Evolutionary conservation across 2,113 vertebrate genomes (phyloP).

Genomic region (Sinocyclocheilus maitianheensis): DNA sequence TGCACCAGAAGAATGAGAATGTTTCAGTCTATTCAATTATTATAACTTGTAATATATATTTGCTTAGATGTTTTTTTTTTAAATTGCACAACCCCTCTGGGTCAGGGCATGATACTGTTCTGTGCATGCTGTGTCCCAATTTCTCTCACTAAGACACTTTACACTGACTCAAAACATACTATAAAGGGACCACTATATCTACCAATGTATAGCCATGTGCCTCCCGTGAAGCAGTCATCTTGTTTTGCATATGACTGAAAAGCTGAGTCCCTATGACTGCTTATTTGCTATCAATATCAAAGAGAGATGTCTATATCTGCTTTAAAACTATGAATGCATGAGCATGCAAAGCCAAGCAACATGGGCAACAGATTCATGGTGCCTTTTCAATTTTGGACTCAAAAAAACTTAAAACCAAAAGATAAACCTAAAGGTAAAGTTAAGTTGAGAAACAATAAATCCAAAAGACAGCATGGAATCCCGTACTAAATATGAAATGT

Average conservation of each 20-base stretch:
- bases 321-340: background rate
- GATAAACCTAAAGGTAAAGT: background rate
- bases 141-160: background rate
- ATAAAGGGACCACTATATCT: background rate
- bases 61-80: background rate
- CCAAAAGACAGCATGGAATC: background rate
- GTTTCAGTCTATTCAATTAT: background rate
- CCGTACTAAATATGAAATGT: background rate
- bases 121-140: background rate
- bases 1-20: background rate
- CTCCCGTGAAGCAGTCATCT: slow-evolving; percentile 67
- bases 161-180: background rate
- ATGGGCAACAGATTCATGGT: background rate
- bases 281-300: slow-evolving; percentile 1
- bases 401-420: background rate
- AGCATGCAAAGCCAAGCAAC: background rate
- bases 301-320: slow-evolving; percentile 26
- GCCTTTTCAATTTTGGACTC: background rate
- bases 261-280: slow-evolving; percentile 59
- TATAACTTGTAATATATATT: background rate
- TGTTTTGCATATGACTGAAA: slow-evolving; percentile 60
- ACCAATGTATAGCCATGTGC: background rate
- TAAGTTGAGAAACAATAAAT: background rate
- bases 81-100: background rate
- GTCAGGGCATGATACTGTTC: background rate